phyloP scores from a whole-genome alignment of 2,797 vertebrate species.

The Allobates femoralis region DNA sequence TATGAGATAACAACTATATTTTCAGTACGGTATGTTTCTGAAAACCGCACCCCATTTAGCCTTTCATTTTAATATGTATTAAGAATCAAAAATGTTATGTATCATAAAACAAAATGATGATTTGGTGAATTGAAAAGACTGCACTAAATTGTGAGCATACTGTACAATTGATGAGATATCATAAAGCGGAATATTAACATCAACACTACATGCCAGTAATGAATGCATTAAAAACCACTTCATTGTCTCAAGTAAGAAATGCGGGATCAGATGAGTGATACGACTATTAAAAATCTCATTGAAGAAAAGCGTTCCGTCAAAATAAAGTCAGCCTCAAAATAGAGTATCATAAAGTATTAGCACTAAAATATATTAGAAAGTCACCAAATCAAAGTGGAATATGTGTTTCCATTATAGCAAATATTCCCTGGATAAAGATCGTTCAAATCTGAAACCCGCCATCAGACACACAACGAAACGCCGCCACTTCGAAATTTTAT shows the following conservation, averaged over 20 bases:
- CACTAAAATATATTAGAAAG: constrained; percentile 43
- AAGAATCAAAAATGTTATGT: constrained; percentile 40
- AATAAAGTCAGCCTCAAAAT: constrained; percentile 55
- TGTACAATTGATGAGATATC: constrained; percentile 49
- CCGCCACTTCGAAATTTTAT: constrained; percentile 28
- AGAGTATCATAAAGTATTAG: constrained; percentile 52
- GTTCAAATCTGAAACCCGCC: constrained; percentile 37
- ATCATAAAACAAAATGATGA: constrained; percentile 48
- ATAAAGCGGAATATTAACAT: constrained; percentile 57
- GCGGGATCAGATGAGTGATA: constrained; percentile 47
- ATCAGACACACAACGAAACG: neutral
- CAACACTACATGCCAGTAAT: constrained; percentile 39
- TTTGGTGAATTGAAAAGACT: constrained; percentile 48
- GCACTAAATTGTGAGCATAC: constrained; percentile 29
- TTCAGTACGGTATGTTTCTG: neutral
- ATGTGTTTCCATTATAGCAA: constrained; percentile 46
- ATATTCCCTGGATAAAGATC: constrained; percentile 48
- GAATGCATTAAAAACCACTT: constrained; percentile 52
- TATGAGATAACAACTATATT: neutral
- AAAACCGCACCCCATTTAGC: neutral
- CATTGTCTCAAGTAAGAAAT: constrained; percentile 30
- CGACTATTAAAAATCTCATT: constrained; percentile 43
- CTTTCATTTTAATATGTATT: constrained; percentile 34
- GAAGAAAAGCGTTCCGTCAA: constrained; percentile 40
- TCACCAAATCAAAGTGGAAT: constrained; percentile 53